A percentile compares a stretch with the other conserved stretches of the same genome.
These are phyloP conservation scores for Trichonephila inaurata DNA, from an alignment of 1,140 invertebrate species.

Conservation along the genomic window DNA sequence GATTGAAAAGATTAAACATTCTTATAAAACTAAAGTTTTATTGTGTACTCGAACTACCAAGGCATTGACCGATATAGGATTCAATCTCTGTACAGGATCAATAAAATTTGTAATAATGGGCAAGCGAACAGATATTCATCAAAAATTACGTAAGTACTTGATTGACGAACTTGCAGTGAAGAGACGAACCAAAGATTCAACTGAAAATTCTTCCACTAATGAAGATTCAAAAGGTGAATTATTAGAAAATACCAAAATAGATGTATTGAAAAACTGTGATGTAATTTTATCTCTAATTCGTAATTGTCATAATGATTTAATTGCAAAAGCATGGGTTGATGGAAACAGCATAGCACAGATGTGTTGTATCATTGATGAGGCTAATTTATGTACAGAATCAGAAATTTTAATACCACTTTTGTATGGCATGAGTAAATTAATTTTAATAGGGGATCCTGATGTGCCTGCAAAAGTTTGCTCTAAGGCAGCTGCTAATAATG, in stretches of 20 bases:
- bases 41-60: constrained; percentile 54
- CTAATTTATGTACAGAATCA: constrained; percentile 67
- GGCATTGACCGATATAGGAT: constrained; percentile 43
- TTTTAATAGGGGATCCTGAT: constrained; percentile 73
- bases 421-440: constrained; percentile 70
- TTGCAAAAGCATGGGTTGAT: constrained; percentile 40
- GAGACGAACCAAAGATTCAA: neutral
- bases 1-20: constrained; percentile 54
- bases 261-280: constrained; percentile 54
- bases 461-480: constrained; percentile 66
- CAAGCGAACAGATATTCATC: constrained; percentile 35
- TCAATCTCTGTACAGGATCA: neutral
- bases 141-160: constrained; percentile 46
- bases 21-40: constrained; percentile 69
- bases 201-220: neutral
- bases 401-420: constrained; percentile 70
- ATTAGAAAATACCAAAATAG: constrained; percentile 5
- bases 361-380: constrained; percentile 74
- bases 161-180: constrained; percentile 53
- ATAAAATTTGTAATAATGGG: constrained; percentile 41
- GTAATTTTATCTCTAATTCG: constrained; percentile 55
- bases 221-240: neutral
- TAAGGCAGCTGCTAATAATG: constrained; percentile 38
- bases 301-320: constrained; percentile 30
- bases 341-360: constrained; percentile 8